Evolutionary conservation across 1,140 invertebrate genomes (phyloP).

Genomic region (Maniola jurtina): DNA sequence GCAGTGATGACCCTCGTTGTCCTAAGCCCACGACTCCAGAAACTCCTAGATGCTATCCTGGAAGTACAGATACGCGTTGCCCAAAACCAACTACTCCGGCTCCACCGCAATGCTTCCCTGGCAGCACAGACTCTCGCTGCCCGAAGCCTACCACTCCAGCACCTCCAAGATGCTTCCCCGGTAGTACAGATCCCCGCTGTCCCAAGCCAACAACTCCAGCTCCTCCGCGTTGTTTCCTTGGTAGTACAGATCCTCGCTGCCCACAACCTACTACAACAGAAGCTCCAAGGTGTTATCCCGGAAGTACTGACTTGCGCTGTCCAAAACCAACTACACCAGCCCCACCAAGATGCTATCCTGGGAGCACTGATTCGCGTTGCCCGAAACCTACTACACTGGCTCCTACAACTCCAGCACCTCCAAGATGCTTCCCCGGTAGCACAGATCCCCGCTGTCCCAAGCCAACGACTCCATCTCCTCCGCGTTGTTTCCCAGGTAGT

Average conservation of each 20-base stretch:
- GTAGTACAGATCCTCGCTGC: conserved; percentile 10
- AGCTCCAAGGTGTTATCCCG: conserved; percentile 8
- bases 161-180: conserved; percentile 12
- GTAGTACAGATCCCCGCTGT: conserved; percentile 9
- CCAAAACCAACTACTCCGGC: not conserved
- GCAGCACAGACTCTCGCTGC: too few relatives aligned
- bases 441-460: conserved; percentile 9
- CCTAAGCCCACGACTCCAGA: conserved; percentile 15
- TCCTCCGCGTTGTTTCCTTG: conserved; percentile 9
- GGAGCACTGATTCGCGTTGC: conserved; percentile 2
- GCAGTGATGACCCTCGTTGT: conserved; percentile 7
- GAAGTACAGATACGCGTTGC: conserved; percentile 5
- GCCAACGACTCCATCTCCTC: not conserved
- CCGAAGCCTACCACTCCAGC: conserved; percentile 4
- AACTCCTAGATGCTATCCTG: conserved; percentile 7
- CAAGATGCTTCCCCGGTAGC: conserved; percentile 11
- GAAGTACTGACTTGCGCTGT: conserved; percentile 9
- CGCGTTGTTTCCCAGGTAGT: conserved; percentile 9
- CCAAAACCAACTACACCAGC: conserved; percentile 7
- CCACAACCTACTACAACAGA: conserved; percentile 14
- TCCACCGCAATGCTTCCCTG: too few relatives aligned
- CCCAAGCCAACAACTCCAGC: conserved; percentile 9
- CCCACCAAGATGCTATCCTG: conserved; percentile 11
- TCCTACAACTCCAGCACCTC: conserved; percentile 9
- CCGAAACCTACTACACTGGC: conserved; percentile 11